Base-by-base conservation (phyloP, 1,140 invertebrate species). In the Drosophila athabasca region DNA sequence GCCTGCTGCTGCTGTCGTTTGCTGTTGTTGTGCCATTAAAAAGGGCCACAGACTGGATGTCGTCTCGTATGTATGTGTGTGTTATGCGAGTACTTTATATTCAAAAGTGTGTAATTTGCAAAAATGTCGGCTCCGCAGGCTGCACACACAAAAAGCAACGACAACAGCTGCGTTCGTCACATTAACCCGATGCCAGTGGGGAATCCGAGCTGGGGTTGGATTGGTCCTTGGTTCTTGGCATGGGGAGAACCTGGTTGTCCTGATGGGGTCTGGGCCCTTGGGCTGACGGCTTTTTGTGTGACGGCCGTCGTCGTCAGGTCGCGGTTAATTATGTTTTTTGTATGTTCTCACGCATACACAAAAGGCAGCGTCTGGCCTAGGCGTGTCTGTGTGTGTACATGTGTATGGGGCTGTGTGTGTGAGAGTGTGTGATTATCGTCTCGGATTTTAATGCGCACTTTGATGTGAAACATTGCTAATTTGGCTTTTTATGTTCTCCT, bases 241-340 rank as follows among this genome's bases (percentile, higher is more conserved):
- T 19, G 1, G 17, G 17, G 17, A 19, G 17, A 1, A 19, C 8
- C 35, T 13, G 11, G 3, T 11, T 39, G 35, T 39, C 35, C 35
- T 13, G 3, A 11, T 39, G 15, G 6, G 0, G 24, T 49, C 17
- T 52, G 29, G 48, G 39, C 51, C 55, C 49, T 74, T 59, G 51
- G 69, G 48, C 49, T 43, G 59, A 26, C 48, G 31, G 35, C 67
- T 50, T 69, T 68, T 70, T 70, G 67, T 70, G 58, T 51, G 67
- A 69, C 66, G 66, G 69, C 54, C 31, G 59, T 62, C 22, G 48
- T 74, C 49, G 68, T 43, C 73, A 69, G 83, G 73, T 89, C 68
- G 83, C 79, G 83, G 83, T 89, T 88, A 88, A 88, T 88, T 88
- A 88, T 83, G 83, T 77, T 79, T 82, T 88, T 89, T 88, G 84